Percentiles rank a stretch among this genome's conserved stretches.
phyloP scores from a whole-genome alignment of 2,113 vertebrate genomes.

The Neomonachus schauinslandi region DNA sequence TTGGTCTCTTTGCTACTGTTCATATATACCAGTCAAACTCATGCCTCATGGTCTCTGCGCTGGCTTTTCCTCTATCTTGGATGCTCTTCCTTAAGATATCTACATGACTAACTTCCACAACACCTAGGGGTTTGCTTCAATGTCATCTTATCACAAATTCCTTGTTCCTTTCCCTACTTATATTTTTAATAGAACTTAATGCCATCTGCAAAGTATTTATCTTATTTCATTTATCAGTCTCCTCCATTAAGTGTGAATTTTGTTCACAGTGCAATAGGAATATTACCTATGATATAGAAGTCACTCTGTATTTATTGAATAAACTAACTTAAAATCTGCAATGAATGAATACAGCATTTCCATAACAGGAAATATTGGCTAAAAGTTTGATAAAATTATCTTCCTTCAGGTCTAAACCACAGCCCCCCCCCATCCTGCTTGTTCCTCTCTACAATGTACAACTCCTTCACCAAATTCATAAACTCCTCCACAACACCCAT shows the following conservation, averaged over 20 bases:
- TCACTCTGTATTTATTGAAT: neutral
- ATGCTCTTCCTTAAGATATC: neutral
- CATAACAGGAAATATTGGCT: neutral
- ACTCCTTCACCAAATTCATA: neutral
- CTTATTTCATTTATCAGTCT: neutral
- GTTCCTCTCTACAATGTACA: neutral
- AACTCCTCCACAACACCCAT: neutral
- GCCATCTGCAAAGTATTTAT: neutral
- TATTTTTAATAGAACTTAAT: neutral
- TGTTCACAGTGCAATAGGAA: neutral
- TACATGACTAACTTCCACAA: neutral
- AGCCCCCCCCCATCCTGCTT: neutral
- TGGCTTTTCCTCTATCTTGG: neutral
- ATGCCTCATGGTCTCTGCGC: neutral
- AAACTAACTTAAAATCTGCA: neutral
- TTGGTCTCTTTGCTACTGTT: neutral
- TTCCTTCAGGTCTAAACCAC: neutral
- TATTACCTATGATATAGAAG: neutral
- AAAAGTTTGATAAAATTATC: conserved; percentile 1
- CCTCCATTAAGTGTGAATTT: neutral
- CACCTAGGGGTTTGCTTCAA: neutral
- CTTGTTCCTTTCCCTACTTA: neutral
- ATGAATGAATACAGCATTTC: neutral
- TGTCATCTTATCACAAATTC: neutral
- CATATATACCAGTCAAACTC: neutral